phyloP scores from a whole-genome alignment of 2,888 invertebrate species.

The Eumacrocentrus americanus region DNA sequence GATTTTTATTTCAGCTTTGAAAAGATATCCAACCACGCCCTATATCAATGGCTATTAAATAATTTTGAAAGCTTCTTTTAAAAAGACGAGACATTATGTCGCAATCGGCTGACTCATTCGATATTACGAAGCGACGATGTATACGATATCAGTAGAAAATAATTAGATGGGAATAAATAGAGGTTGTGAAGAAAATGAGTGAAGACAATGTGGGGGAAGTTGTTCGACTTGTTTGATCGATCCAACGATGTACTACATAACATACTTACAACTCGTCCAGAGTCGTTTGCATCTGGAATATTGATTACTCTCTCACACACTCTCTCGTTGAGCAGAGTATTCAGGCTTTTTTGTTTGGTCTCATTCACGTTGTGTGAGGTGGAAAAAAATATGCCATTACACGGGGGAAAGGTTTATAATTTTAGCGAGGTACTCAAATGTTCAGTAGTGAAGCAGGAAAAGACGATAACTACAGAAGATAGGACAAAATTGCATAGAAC shows the following conservation, averaged over 20 bases:
- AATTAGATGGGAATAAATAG: not conserved
- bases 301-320: not conserved
- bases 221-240: slow-evolving; percentile 23
- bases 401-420: too few relatives aligned
- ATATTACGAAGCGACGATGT: not conserved
- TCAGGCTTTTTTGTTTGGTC: too few relatives aligned
- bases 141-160: not conserved
- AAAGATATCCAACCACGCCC: slow-evolving; percentile 25
- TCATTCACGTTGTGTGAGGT: too few relatives aligned
- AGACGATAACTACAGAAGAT: not conserved
- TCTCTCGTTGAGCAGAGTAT: not conserved
- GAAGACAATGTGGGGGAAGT: not conserved
- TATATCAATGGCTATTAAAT: not conserved
- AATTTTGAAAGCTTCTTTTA: not conserved
- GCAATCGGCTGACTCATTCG: too few relatives aligned
- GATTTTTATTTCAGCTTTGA: too few relatives aligned
- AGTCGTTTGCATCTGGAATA: not conserved
- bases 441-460: not conserved
- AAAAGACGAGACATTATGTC: too few relatives aligned
- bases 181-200: not conserved
- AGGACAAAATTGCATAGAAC: not conserved
- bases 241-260: slow-evolving; percentile 2
- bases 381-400: too few relatives aligned
- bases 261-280: too few relatives aligned
- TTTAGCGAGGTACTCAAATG: not conserved